These are phyloP conservation scores for Erynnis tages DNA, from an alignment of 2,888 invertebrate genomes.

Conservation along the genomic window DNA sequence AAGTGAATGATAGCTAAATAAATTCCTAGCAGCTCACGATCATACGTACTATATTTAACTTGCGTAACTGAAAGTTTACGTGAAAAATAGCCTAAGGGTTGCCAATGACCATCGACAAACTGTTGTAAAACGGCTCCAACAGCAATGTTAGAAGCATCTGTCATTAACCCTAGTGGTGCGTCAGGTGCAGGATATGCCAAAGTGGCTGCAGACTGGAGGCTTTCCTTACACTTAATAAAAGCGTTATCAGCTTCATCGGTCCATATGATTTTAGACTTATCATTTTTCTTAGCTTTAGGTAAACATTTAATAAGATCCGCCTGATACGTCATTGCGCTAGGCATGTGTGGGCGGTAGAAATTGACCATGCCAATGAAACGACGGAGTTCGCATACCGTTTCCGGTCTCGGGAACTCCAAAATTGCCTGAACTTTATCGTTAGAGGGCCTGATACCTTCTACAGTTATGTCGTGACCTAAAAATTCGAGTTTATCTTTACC, in stretches of 20 bases:
- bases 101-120: neutral
- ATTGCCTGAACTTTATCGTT: neutral
- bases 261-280: neutral
- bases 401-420: neutral
- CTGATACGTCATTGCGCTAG: conserved; percentile 14
- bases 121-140: neutral
- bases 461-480: conserved; percentile 20
- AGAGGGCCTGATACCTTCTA: neutral
- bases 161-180: neutral
- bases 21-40: neutral
- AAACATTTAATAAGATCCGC: neutral
- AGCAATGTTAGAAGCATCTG: neutral
- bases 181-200: neutral
- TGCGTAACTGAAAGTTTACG: neutral
- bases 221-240: neutral
- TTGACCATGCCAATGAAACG: conserved; percentile 36
- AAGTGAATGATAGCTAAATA: neutral
- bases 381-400: conserved; percentile 23
- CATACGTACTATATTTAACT: neutral
- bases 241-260: neutral
- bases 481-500: neutral
- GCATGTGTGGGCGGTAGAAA: conserved; percentile 31
- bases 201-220: neutral
- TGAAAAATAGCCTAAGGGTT: neutral
- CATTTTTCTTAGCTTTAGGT: neutral